Base-by-base conservation (phyloP, 2,888 invertebrate genomes). In the Orchestes rusci region DNA sequence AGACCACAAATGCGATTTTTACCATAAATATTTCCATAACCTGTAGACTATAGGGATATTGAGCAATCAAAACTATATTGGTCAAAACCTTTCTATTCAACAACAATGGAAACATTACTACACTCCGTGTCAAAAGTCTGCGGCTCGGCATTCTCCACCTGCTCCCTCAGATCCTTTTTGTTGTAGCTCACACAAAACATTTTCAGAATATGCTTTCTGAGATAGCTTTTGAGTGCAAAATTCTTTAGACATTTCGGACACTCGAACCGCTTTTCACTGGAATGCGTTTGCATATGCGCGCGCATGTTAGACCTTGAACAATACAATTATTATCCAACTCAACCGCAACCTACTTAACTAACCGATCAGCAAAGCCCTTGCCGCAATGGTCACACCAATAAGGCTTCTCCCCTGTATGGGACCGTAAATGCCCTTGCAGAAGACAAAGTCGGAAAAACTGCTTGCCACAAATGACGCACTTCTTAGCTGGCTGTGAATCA, bases 401-500 rank as follows among this genome's bases (percentile, higher is more conserved):
- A 0, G 95, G 94, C 65, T 90, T 91, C 70, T 92, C 91, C 2
- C 90, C 90, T 0, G 94, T 93, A 71, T 96, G 95, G 4, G 91
- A 91, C 33, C 90, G 76, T 56, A 87, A 70, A 62, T 90, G 90
- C 1, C 89, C 89, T 62, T 88, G 87, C 39, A 90, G 76, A 44
- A 96, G 76, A 95, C 96, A 96, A n/a, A 94, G 93, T 17, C 96
- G 76, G n/a, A 91, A 91, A 73, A 97, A 96, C 63, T 89, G 80
- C 67, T 96, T 96, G 45, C 90, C 90, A 70, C 96, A 96, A 20
- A 92, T 82, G 38, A 83, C 82, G 69, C 96, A 96, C 59, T 85
- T 89, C 70, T 93, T 93, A 32, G 95, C 95, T 52, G 89, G 82
- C 59, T 88, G 84, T 8, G 92, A 93, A 72, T 96, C 95, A 35